Evolutionary conservation across 2,888 invertebrate genomes (phyloP).

Genomic region (Podotricha telesiphe): DNA sequence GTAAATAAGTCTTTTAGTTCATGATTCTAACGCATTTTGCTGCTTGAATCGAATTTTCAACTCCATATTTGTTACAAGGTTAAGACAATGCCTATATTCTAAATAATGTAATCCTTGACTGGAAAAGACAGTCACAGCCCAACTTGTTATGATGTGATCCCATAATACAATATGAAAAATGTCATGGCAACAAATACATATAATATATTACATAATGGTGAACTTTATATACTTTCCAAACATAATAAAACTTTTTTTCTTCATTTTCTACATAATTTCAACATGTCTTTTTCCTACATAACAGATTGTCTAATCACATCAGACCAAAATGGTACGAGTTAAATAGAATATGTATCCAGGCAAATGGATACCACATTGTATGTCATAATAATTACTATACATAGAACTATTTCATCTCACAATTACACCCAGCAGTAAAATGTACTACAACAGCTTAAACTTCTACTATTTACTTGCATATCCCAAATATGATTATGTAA

Average conservation of each 20-base stretch:
- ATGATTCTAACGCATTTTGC: neutral
- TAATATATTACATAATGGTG: neutral
- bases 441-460: constrained; percentile 13
- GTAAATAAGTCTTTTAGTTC: constrained; percentile 1
- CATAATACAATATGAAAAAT: constrained; percentile 6
- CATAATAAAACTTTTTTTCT: neutral
- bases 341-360: neutral
- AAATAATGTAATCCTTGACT: constrained; percentile 6
- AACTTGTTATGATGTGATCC: no score
- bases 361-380: constrained; percentile 7
- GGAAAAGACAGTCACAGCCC: no score
- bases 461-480: constrained; percentile 19
- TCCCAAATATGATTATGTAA: neutral
- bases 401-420: constrained; percentile 1
- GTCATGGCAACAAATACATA: constrained; percentile 16
- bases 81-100: neutral
- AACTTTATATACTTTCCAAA: neutral
- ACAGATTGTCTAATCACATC: constrained; percentile 18
- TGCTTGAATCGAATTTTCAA: neutral
- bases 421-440: constrained; percentile 6
- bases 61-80: neutral
- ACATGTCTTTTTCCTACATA: constrained; percentile 11
- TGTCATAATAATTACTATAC: constrained; percentile 14
- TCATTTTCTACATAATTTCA: constrained; percentile 3
- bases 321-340: neutral